Percentiles rank a stretch among this genome's conserved stretches.
phyloP scores from a whole-genome alignment of 2,113 vertebrate species.

The Tragelaphus strepsiceros region DNA sequence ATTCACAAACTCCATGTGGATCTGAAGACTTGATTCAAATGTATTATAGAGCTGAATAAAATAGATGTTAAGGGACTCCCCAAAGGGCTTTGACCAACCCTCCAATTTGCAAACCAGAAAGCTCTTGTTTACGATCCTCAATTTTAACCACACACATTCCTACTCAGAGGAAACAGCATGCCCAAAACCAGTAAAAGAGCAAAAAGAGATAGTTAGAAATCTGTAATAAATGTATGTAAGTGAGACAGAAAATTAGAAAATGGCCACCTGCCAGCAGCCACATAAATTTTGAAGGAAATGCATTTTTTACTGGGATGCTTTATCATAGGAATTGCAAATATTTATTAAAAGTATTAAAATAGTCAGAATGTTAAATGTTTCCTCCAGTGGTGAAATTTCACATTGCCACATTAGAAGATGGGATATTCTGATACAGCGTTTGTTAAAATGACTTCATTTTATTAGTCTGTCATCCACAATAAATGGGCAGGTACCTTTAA shows the following conservation, averaged over 20 bases:
- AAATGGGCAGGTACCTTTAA: conserved; percentile 81
- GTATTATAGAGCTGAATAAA: conserved; percentile 31
- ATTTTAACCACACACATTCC: conserved; percentile 32
- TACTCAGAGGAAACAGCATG: conserved; percentile 69
- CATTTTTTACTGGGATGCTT: conserved; percentile 80
- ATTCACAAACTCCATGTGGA: neutral
- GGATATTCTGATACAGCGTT: conserved; percentile 83
- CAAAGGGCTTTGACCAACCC: neutral
- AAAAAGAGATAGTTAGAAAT: conserved; percentile 73
- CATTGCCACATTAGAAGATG: conserved; percentile 79
- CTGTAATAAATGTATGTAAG: conserved; percentile 82
- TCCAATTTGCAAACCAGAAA: conserved; percentile 55
- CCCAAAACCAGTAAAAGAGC: conserved; percentile 69
- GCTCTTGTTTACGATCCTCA: conserved; percentile 45
- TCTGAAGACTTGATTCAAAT: conserved; percentile 50
- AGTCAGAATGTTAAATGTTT: conserved; percentile 85
- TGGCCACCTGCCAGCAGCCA: conserved; percentile 83
- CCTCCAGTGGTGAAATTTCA: conserved; percentile 81
- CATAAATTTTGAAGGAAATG: conserved; percentile 83
- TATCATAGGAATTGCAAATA: conserved; percentile 86
- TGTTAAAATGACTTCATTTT: conserved; percentile 87
- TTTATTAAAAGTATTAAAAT: conserved; percentile 88
- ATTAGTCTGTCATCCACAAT: conserved; percentile 83
- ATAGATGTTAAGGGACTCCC: conserved; percentile 2
- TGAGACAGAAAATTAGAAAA: conserved; percentile 84